Evolutionary conservation across 2,888 invertebrate species (phyloP).

Genomic region (Noctua comes): DNA sequence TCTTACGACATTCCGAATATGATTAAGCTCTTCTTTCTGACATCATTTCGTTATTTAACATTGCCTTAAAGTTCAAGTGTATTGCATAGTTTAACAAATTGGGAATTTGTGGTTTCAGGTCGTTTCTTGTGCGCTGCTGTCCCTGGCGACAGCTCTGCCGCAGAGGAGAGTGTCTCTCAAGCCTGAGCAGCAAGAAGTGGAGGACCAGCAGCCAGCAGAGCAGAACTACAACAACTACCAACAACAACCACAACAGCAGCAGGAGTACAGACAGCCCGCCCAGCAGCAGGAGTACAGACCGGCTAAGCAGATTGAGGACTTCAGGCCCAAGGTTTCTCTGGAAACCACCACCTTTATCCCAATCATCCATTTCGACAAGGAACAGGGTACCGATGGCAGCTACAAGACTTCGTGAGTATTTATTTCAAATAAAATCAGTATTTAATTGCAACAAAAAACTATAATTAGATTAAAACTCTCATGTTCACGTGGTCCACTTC

Average conservation of each 20-base stretch:
- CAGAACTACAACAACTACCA: conserved; percentile 84
- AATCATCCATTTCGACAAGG: conserved; percentile 95
- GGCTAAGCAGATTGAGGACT: conserved; percentile 82
- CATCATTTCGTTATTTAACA: conserved; percentile 79
- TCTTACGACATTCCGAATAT: conserved; percentile 87
- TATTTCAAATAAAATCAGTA: background rate
- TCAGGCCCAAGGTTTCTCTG: conserved; percentile 84
- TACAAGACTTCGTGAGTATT: conserved; percentile 93
- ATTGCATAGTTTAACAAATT: conserved; percentile 30
- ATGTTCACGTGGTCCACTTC: background rate
- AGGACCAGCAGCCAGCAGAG: conserved; percentile 83
- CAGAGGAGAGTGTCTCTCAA: conserved; percentile 84
- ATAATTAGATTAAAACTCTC: background rate
- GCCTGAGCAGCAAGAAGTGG: conserved; percentile 73
- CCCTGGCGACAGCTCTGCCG: conserved; percentile 84
- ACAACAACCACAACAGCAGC: conserved; percentile 59
- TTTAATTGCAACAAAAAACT: background rate
- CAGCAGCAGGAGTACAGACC: conserved; percentile 81
- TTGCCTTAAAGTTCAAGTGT: conserved; percentile 48
- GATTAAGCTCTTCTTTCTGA: conserved; percentile 87
- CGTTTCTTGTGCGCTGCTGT: conserved; percentile 79
- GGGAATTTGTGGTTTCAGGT: conserved; percentile 78
- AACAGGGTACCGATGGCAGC: conserved; percentile 95
- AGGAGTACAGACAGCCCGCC: conserved; percentile 65
- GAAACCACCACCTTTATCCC: conserved; percentile 94